phyloP scores from a whole-genome alignment of 2,113 vertebrate species.

The Glareola pratincola region DNA sequence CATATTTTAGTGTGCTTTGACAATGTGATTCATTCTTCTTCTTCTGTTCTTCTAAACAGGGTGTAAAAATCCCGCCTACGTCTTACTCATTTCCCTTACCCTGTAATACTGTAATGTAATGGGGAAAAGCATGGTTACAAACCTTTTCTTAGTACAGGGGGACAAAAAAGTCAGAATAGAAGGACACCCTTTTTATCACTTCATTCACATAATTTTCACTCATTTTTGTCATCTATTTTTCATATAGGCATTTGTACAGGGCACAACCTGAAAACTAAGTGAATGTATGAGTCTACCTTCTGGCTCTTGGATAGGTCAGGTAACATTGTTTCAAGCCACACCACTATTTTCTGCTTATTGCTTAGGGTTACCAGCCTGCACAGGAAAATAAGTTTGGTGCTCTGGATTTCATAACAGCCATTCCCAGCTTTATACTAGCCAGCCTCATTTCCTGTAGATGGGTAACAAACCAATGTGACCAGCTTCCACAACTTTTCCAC shows the following conservation, averaged over 20 bases:
- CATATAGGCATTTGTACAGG: neutral
- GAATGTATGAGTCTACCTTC: neutral
- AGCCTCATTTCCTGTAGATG: neutral
- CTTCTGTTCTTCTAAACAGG: neutral
- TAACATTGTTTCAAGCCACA: neutral
- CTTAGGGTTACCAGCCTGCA: too few species aligned
- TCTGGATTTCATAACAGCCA: neutral
- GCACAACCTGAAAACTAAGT: neutral
- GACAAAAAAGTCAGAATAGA: neutral
- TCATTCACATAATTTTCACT: neutral
- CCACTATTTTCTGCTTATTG: neutral
- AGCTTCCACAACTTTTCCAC: neutral
- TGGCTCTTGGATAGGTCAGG: neutral
- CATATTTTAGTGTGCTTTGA: neutral
- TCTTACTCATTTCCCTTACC: conserved; percentile 33
- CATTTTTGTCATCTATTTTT: neutral
- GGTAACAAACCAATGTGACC: neutral
- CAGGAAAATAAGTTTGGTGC: neutral
- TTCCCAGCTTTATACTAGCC: neutral
- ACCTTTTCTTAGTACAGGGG: neutral
- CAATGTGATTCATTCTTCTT: neutral
- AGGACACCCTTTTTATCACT: neutral
- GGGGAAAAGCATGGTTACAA: neutral
- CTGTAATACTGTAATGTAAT: neutral
- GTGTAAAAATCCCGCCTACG: neutral